Conservation (phyloP, 2,888 invertebrate genomes). For the Chloroclysta siterata region DNA sequence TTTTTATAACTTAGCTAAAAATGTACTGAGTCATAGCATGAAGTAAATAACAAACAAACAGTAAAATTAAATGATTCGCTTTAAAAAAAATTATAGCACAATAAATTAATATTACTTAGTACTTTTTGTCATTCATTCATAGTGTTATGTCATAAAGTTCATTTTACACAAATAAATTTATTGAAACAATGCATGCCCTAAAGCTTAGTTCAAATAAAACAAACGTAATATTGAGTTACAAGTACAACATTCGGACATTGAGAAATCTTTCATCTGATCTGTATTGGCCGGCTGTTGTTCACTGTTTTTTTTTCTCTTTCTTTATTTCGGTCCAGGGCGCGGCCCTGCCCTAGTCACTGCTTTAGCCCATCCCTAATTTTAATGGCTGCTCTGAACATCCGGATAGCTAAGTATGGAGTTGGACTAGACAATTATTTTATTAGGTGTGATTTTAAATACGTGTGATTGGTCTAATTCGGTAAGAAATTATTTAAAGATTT, state of each 20-base stretch:
- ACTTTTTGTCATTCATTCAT: background rate
- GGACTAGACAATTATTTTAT: conserved; percentile 41
- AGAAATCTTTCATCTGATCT: conserved; percentile 81
- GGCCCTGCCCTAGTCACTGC: conserved; percentile 79
- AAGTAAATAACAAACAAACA: too few species aligned
- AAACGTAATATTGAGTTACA: conserved; percentile 75
- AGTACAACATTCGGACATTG: conserved; percentile 75
- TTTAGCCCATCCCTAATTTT: conserved; percentile 84
- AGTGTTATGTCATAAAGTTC: background rate
- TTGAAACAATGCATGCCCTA: conserved; percentile 19
- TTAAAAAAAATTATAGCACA: too few species aligned
- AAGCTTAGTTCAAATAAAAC: conserved; percentile 41
- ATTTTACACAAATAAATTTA: conserved; percentile 12
- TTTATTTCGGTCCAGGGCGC: conserved; percentile 63
- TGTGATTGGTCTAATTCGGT: conserved; percentile 15
- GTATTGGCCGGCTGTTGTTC: conserved; percentile 75
- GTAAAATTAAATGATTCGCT: too few species aligned
- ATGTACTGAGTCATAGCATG: too few species aligned
- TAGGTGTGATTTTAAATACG: conserved; percentile 27
- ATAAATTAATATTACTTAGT: too few species aligned
- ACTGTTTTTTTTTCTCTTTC: conserved; percentile 69
- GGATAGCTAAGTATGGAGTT: conserved; percentile 72
- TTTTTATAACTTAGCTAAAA: too few species aligned
- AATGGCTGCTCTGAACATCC: conserved; percentile 83
- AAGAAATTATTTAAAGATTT: conserved; percentile 9